Base-by-base conservation (phyloP, 2,888 invertebrate genomes). In the Drosophila anomalata region DNA sequence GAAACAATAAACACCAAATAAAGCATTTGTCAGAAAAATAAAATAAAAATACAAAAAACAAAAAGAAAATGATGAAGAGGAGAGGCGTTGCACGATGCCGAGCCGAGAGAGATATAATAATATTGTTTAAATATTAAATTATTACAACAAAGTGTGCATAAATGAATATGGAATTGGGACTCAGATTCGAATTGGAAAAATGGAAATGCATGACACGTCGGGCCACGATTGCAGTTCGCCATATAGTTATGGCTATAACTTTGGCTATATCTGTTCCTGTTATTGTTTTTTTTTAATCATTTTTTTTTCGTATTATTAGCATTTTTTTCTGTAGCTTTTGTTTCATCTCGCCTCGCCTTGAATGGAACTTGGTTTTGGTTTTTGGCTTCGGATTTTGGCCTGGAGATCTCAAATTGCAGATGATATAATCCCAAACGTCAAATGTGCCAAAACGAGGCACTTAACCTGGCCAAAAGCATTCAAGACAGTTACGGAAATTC, bases 1-100 rank as follows among this genome's bases (percentile, higher is more conserved):
- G 75, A 75, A 75, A 76, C 76, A 82, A 79, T 82, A 82, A 85
- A 85, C 79, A 85, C 86, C 81, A 82, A 82, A 82, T 85, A 82
- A 82, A 85, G 86, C 83, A 72, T 65, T 76, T 80, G 85, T 77
- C 56, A 60, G 73, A 79, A 79, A 77, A 44, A 82, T 79, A 81
- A 81, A 81, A 78, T 6, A 36, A 36, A 36, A 36, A 36, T 6
- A 36, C 6, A n/a, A n/a, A 5, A 14, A 14, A 14, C 14, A 14
- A n/a, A 36, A 36, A 36, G 2, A 7, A 36, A n/a, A 12, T 6
- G 6, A 77, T 22, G 56, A 51, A 39, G 22, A 42, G 22, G 12
- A 42, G 22, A 48, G 51, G 26, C 44, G 36, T 36, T 52, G 33
- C 41, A 42, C 53, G 62, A 53, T 52, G 44, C 58, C 44, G 41